Base-by-base conservation (phyloP, 1,140 invertebrate species). In the Hyposmocoma kahamanoa region DNA sequence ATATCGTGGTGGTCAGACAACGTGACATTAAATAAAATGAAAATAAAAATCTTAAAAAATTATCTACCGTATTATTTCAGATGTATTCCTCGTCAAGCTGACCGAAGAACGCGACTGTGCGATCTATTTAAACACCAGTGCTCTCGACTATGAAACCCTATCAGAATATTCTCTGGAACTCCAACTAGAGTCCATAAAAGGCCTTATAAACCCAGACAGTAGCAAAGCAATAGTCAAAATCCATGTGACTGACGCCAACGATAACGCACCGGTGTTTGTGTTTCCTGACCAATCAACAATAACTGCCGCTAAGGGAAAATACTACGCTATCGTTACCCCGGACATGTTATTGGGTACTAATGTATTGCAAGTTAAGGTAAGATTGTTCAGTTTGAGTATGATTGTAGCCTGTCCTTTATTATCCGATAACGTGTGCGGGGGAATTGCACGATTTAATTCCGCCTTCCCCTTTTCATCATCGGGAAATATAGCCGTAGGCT, bases 211-310 rank as follows among this genome's bases (percentile, higher is more conserved):
- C 81, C 91, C 91, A 0, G 90, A 91, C 8, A 89, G 90, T 45
- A 93, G 92, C 59, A 89, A 88, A 8, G 91, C 94, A 0, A 90
- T 91, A 66, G 89, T 98, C 0, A 93, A 93, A 52, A 90, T 98
- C 3, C 92, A 94, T 58, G 91, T 98, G 0, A 84, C 92, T 0
- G 96, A 97, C 71, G 90, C 94, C 1, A 97, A 97, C 67, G 96
- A 97, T 67, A 97, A 97, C 70, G 87, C 87, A 2, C 96, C 96
- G 0, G 88, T 90, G 50, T 97, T 97, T 72, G 76, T 94, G 0
- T 94, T 93, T 50, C 90, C 92, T 0, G 88, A 90, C 1, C 79
- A 84, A 45, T 78, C 77, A 0, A 76, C 71, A 6, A 78, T 87
- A n/a, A 59, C 56, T 10, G 67, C 47, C 0, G 83, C 80, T 8